Base-by-base conservation (phyloP, 1,140 invertebrate genomes). In the Ephestia elutella region DNA sequence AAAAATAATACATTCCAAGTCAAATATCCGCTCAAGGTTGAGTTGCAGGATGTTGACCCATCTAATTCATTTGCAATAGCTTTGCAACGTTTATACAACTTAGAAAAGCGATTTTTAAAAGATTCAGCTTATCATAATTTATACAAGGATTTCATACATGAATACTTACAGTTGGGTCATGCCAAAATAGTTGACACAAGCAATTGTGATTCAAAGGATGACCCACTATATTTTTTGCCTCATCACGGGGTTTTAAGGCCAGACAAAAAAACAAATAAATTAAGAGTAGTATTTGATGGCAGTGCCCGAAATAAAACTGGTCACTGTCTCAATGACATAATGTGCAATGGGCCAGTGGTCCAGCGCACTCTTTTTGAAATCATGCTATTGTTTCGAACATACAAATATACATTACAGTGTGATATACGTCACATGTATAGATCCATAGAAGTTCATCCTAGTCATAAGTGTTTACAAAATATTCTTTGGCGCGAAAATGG, bases 371-470 rank as follows among this genome's bases (percentile, higher is more conserved):
- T 62, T 4, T 62, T 62, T 49, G 55, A 62, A 32, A 62, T 62
- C 19, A 7, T 57, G 10, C 17, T 62, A 11, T 35, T 62, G n/a
- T 62, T 57, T 54, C 55, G 56, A 4, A 57, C 35, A 18, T 54
- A 28, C 19, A 62, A 62, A 54, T 57, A 57, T 48, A 49, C 44
- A 25, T 62, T 21, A 25, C 25, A 48, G 35, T 54, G 49, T 30
- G 60, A 57, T 44, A 62, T 62, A 44, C 49, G 50, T 15, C 55
- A 62, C 28, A 62, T 62, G 60, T 62, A 57, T 28, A 44, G 56
- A 44, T 15, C 18, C 17, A 57, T 62, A 28, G 7, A 48, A 4
- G 17, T 62, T 2, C 55, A 62, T 18, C 60, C 60, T 19, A 38
- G 57, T 11, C 56, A 54, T 28, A 53, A 38, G 25, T 10, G 32